These are phyloP conservation scores for Anarhynchus alexandrinus DNA, from an alignment of 2,113 vertebrate species.

Conservation along the genomic window DNA sequence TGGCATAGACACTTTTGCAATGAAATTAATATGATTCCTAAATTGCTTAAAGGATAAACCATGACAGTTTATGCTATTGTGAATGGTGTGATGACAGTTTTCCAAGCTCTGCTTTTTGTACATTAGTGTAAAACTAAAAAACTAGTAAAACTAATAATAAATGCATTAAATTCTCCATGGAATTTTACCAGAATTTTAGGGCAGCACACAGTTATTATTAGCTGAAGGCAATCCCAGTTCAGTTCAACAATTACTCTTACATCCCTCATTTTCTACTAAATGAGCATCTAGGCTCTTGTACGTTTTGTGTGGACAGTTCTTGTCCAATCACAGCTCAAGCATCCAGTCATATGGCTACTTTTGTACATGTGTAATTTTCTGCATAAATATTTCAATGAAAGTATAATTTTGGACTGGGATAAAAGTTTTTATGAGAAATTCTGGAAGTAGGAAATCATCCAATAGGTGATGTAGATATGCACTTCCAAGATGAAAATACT, in stretches of 20 bases:
- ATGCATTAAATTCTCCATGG: not conserved
- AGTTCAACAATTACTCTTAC: not conserved
- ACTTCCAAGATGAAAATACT: not conserved
- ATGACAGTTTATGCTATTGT: not conserved
- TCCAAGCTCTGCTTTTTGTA: not conserved
- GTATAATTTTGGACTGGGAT: not conserved
- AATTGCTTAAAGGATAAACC: not conserved
- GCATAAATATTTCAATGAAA: not conserved
- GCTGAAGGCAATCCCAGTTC: not conserved
- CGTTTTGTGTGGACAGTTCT: not conserved
- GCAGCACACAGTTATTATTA: not conserved
- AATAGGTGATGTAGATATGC: not conserved
- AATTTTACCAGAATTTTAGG: not conserved
- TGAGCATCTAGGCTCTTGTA: not conserved
- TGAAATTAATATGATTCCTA: not conserved
- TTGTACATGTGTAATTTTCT: not conserved
- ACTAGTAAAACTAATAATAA: not conserved
- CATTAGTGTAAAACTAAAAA: not conserved
- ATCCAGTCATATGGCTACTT: not conserved
- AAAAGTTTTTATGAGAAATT: not conserved
- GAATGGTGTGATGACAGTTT: not conserved
- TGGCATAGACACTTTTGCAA: not conserved
- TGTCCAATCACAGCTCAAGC: not conserved
- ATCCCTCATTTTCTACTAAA: not conserved
- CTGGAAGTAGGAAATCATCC: not conserved